phyloP scores from a whole-genome alignment of 2,113 vertebrate species.

The Daubentonia madagascariensis region DNA sequence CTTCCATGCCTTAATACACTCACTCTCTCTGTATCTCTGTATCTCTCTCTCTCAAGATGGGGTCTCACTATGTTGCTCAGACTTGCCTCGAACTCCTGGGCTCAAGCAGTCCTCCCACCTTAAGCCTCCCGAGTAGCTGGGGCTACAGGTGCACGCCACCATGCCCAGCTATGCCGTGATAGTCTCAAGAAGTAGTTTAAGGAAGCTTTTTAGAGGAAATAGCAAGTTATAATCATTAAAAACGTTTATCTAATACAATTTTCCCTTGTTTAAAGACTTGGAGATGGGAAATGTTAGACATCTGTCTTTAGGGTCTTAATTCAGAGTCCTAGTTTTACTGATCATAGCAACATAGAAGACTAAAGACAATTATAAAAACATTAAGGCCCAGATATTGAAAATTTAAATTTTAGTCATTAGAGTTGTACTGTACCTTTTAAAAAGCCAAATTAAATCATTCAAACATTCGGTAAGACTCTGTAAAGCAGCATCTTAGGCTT shows the following conservation, averaged over 20 bases:
- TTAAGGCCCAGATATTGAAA: not conserved
- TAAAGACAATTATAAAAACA: not conserved
- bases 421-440: not conserved
- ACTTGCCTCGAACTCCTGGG: not conserved
- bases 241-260: not conserved
- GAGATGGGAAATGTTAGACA: not conserved
- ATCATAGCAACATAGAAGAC: not conserved
- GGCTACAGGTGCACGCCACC: not conserved
- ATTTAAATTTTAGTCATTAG: not conserved
- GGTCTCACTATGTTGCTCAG: not conserved
- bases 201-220: not conserved
- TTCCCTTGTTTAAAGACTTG: constrained; percentile 21
- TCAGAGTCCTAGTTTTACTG: not conserved
- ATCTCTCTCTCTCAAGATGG: not conserved
- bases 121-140: not conserved
- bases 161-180: not conserved
- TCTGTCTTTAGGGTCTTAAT: not conserved
- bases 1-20: not conserved
- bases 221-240: not conserved
- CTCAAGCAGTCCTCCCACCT: not conserved
- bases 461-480: not conserved
- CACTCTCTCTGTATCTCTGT: not conserved
- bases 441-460: not conserved
- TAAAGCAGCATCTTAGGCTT: not conserved
- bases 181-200: not conserved